Conservation (phyloP, 1,140 invertebrate genomes). For the Ganaspis sp. region DNA sequence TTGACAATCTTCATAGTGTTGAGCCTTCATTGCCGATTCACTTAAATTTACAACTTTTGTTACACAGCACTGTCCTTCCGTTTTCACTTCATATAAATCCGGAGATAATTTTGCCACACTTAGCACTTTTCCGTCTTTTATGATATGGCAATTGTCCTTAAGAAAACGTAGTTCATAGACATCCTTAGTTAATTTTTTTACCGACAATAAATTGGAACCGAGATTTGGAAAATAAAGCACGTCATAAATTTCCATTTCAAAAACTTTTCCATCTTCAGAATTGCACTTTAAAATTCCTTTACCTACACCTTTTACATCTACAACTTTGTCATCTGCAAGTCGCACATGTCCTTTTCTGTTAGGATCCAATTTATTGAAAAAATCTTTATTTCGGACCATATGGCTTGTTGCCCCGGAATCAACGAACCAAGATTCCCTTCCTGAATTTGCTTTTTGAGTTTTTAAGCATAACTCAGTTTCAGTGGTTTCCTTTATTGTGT, state of each 20-base stretch:
- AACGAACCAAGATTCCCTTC: constrained; percentile 37
- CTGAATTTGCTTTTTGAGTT: constrained; percentile 18
- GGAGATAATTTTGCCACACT: neutral
- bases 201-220: constrained; percentile 58
- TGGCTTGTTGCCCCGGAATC: constrained; percentile 50
- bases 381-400: constrained; percentile 41
- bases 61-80: neutral
- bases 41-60: neutral
- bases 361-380: constrained; percentile 34
- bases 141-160: neutral
- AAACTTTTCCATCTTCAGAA: neutral
- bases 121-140: too few species aligned
- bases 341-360: constrained; percentile 15
- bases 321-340: constrained; percentile 7
- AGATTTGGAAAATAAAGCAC: constrained; percentile 59
- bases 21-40: neutral
- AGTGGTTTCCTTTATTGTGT: neutral
- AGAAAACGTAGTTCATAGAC: constrained; percentile 60
- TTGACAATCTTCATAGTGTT: constrained; percentile 34
- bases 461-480: neutral
- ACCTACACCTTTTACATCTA: neutral
- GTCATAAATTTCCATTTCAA: constrained; percentile 43
- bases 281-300: neutral
- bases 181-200: constrained; percentile 61
- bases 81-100: constrained; percentile 31